phyloP scores from a whole-genome alignment of 2,113 vertebrate genomes.

The cattle (Bos taurus) region ARS-UCD2.0 NC_037332.1:50518501-50519000 shows the following conservation, averaged over 20 bases:
- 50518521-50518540: neutral
- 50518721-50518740: neutral
- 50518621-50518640: neutral
- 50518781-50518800: neutral
- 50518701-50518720: neutral
- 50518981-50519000: neutral
- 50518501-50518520: neutral
- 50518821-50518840: slow-evolving; percentile 30
- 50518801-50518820: neutral
- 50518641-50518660: neutral
- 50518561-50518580: neutral
- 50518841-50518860: slow-evolving; percentile 31
- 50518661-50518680: neutral
- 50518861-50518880: slow-evolving; percentile 32
- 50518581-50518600: neutral
- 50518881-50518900: neutral
- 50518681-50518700: neutral
- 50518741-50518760: slow-evolving; percentile 48
- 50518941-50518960: neutral
- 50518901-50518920: slow-evolving; percentile 26
- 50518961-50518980: neutral
- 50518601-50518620: neutral
- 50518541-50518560: neutral
- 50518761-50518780: neutral
- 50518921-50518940: slow-evolving; percentile 56